phyloP scores from a whole-genome alignment of 1,140 invertebrate genomes.

The Pogonomyrmex barbatus region DNA sequence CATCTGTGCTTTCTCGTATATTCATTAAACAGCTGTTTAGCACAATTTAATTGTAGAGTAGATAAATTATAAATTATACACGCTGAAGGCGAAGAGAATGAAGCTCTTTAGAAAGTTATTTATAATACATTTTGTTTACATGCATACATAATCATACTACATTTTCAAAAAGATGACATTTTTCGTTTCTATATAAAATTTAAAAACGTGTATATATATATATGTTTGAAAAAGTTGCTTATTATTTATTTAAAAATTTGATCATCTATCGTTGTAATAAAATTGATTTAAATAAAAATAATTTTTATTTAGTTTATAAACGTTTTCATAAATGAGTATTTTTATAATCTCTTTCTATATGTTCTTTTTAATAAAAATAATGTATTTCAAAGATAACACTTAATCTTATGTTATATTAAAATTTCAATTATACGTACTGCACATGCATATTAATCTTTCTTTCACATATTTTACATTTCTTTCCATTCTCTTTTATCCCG shows the following conservation, averaged over 20 bases:
- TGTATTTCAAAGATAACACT: slow-evolving; percentile 7
- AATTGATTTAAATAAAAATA: neutral
- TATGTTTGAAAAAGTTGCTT: neutral
- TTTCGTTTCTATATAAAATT: neutral
- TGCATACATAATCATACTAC: neutral
- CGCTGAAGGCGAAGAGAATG: neutral
- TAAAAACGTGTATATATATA: neutral
- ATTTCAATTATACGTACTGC: neutral
- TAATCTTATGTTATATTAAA: neutral
- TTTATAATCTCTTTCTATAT: neutral
- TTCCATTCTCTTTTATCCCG: neutral
- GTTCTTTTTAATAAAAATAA: neutral
- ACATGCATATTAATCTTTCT: slow-evolving; percentile 4
- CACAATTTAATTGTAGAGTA: slow-evolving; percentile 21
- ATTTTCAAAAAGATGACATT: neutral
- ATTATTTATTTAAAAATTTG: neutral
- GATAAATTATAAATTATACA: slow-evolving; percentile 43
- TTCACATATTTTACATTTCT: neutral
- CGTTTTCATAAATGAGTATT: neutral
- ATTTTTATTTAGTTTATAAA: neutral
- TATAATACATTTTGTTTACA: neutral
- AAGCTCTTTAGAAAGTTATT: slow-evolving; percentile 19
- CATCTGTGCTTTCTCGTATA: neutral
- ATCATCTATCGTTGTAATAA: neutral
- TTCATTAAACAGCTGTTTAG: slow-evolving; percentile 36